phyloP scores from a whole-genome alignment of 2,888 invertebrate species.

The Junonia oenone region DNA sequence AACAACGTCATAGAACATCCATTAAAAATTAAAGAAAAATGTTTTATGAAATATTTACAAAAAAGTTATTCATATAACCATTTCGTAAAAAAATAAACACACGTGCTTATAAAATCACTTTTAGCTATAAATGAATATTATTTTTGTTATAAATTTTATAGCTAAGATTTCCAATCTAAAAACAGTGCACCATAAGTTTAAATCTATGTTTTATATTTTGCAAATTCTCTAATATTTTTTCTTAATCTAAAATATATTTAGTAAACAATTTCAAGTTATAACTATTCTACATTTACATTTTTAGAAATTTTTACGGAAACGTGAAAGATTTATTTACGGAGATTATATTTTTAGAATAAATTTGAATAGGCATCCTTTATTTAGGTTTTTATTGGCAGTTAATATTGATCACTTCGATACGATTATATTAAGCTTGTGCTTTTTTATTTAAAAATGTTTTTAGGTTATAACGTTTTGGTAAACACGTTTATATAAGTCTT shows the following conservation, averaged over 20 bases:
- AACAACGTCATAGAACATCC: constrained; percentile 54
- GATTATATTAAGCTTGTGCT: constrained; percentile 23
- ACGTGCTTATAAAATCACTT: constrained; percentile 35
- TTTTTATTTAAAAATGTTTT: constrained; percentile 10
- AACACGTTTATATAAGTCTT: constrained; percentile 15
- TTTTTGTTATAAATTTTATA: constrained; percentile 30
- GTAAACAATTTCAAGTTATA: constrained; percentile 44
- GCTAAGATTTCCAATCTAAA: constrained; percentile 55
- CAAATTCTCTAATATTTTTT: constrained; percentile 43
- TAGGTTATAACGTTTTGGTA: constrained; percentile 5
- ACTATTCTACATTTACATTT: constrained; percentile 53
- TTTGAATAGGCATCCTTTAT: constrained; percentile 23
- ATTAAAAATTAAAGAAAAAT: constrained; percentile 48
- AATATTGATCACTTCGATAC: constrained; percentile 23
- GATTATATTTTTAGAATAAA: constrained; percentile 30
- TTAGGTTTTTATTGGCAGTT: constrained; percentile 34
- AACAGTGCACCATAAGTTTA: constrained; percentile 71
- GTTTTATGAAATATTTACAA: constrained; percentile 61
- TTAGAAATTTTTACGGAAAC: constrained; percentile 27
- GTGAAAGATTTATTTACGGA: constrained; percentile 27
- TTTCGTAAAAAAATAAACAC: constrained; percentile 53
- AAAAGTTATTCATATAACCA: constrained; percentile 45
- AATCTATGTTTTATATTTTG: constrained; percentile 56
- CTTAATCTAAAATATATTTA: constrained; percentile 49
- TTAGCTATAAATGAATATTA: constrained; percentile 43